Conservation (phyloP, 2,797 vertebrate genomes). For the Ctenopoma multispine region DNA sequence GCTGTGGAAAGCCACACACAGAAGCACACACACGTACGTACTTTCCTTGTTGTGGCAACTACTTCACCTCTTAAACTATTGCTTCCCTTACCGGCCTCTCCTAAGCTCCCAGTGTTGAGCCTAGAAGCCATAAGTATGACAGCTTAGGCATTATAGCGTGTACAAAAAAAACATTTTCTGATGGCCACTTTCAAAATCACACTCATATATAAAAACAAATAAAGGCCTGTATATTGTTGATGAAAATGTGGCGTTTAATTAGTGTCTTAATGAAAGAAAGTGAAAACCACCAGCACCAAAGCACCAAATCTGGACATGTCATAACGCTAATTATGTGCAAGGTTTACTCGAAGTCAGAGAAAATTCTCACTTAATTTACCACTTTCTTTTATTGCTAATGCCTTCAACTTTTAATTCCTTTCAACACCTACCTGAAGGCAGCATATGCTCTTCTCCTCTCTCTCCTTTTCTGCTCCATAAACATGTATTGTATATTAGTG, state of each 20-base stretch:
- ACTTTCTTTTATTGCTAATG: conserved; percentile 17
- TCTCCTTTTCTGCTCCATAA: conserved; percentile 59
- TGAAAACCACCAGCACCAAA: background rate
- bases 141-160: conserved; percentile 20
- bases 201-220: conserved; percentile 2
- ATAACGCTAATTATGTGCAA: background rate
- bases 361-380: conserved; percentile 7
- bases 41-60: conserved; percentile 38
- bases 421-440: conserved; percentile 32
- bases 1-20: background rate
- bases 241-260: background rate
- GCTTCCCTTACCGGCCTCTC: conserved; percentile 36
- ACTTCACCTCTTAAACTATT: conserved; percentile 40
- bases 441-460: conserved; percentile 16
- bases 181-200: conserved; percentile 6
- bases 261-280: background rate
- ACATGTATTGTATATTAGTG: conserved; percentile 63
- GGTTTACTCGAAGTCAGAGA: background rate
- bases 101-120: conserved; percentile 33
- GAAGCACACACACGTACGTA: conserved; percentile 23
- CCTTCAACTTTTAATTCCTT: conserved; percentile 23
- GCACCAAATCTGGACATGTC: background rate
- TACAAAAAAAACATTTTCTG: conserved; percentile 11
- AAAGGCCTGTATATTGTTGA: background rate
- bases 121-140: conserved; percentile 46